Evolutionary conservation across 2,888 invertebrate genomes (phyloP), one percentile per base, ranked within the genome.

Genomic region (Caenorhabditis doughertyi): DNA sequence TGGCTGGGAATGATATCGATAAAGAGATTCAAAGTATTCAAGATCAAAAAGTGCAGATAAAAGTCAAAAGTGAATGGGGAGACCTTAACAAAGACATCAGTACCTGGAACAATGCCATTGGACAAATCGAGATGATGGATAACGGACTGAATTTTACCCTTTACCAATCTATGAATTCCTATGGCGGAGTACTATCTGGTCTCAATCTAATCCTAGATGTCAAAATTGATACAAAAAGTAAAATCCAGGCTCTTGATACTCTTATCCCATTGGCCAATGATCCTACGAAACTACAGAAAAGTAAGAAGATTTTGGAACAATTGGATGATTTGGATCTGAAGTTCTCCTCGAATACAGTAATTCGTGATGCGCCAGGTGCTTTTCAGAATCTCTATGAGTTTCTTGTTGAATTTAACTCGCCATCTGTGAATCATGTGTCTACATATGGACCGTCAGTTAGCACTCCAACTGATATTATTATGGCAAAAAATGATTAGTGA

Each of bases 211-310:
- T 44, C 4, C 5, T 8, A n/a, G 25, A 42, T 42, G 25, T 44
- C 18, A 42, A 42, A 7, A 44, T 60, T 1, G 21, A 58, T 21
- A 1, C 27, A 3, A 16, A 25, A 25, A 18, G 16, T 0, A 60
- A 60, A 18, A 0, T 60, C 2, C 16, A 60, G 3, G 60, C 60
- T 16, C 18, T 60, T 13, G 60, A 60, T 44, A 25, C 60, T n/a
- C 16, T 60, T 3, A 60, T 60, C 13, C 21, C 58, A 16, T 16
- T 5, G 5, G 4, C 18, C 1, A 39, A 5, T 3, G 27, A 27
- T 47, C 44, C 62, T 1, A 23, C 23, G 9, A n/a, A 13, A 11
- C 16, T 60, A 42, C n/a, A 62, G 11, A 11, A 44, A 7, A 29
- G 9, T 23, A 44, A 44, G 29, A n/a, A 25, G 27, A 62, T 29